These are phyloP conservation scores for Protophormia terraenovae DNA, from an alignment of 2,888 invertebrate genomes.

Conservation along the genomic window DNA sequence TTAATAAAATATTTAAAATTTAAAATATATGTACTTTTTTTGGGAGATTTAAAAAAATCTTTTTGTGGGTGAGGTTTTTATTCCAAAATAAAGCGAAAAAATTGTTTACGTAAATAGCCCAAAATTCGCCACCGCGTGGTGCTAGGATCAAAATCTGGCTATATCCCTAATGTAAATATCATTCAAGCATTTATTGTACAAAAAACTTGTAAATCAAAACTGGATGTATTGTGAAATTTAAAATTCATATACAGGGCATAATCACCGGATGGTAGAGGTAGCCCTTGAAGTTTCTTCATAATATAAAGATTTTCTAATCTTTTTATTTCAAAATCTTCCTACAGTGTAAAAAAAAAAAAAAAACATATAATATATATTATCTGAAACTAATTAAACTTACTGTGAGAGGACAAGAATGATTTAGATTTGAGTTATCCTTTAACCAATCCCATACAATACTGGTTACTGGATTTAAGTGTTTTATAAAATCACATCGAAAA, in stretches of 20 bases:
- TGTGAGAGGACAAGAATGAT: conserved; percentile 17
- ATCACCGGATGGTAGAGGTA: background rate
- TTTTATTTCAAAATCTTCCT: background rate
- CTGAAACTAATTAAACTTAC: background rate
- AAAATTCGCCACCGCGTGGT: no score
- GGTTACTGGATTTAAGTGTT: background rate
- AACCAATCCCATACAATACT: conserved; percentile 16
- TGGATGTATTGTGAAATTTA: no score
- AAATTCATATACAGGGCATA: background rate
- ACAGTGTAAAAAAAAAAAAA: background rate
- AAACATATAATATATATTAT: background rate
- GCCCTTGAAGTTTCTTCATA: background rate
- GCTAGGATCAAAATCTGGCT: no score
- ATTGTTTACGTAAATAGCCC: no score
- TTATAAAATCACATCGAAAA: background rate
- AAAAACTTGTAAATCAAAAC: no score
- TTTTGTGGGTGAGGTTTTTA: no score
- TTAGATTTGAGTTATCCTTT: background rate
- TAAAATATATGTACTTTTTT: no score
- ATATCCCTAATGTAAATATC: no score
- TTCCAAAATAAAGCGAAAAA: no score
- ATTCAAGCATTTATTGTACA: no score
- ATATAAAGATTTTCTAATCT: background rate
- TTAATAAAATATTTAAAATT: no score
- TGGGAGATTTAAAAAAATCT: no score